Evolutionary conservation across 2,113 vertebrate genomes (phyloP).

Genomic region (Perccottus glenii): DNA sequence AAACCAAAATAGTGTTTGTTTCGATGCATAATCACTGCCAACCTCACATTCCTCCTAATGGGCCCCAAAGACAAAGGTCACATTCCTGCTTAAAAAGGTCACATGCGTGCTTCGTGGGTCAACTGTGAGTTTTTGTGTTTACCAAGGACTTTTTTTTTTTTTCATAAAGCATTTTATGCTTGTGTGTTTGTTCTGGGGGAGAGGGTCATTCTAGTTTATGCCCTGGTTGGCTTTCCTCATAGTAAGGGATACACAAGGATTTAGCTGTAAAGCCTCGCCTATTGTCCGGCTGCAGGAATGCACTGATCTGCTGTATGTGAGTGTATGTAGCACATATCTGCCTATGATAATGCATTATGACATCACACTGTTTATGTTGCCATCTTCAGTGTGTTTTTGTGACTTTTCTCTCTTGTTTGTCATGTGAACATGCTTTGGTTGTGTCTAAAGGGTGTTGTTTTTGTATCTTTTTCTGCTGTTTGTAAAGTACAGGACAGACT

Average conservation of each 20-base stretch:
- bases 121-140: conserved; percentile 41
- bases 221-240: conserved; percentile 60
- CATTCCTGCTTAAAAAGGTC: conserved; percentile 63
- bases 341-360: conserved; percentile 40
- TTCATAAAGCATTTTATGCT: conserved; percentile 27
- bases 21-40: conserved; percentile 25
- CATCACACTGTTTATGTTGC: conserved; percentile 31
- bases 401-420: too few species aligned
- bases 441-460: too few species aligned
- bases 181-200: conserved; percentile 54
- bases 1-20: background rate
- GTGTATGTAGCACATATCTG: conserved; percentile 51
- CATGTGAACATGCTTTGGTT: too few species aligned
- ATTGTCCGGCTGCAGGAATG: conserved; percentile 77
- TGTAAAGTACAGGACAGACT: too few species aligned
- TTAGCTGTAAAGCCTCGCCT: conserved; percentile 68
- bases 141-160: conserved; percentile 11
- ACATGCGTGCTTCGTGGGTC: conserved; percentile 42
- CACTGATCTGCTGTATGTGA: conserved; percentile 56
- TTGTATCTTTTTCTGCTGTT: too few species aligned
- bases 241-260: conserved; percentile 70
- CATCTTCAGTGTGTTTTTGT: conserved; percentile 13
- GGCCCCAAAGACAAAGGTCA: conserved; percentile 48
- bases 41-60: conserved; percentile 7
- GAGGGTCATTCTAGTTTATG: conserved; percentile 66